A percentile compares a stretch with the other conserved stretches of the same genome.
Conservation (phyloP, 2,797 vertebrate species). For the Cheirogaleus major region DNA sequence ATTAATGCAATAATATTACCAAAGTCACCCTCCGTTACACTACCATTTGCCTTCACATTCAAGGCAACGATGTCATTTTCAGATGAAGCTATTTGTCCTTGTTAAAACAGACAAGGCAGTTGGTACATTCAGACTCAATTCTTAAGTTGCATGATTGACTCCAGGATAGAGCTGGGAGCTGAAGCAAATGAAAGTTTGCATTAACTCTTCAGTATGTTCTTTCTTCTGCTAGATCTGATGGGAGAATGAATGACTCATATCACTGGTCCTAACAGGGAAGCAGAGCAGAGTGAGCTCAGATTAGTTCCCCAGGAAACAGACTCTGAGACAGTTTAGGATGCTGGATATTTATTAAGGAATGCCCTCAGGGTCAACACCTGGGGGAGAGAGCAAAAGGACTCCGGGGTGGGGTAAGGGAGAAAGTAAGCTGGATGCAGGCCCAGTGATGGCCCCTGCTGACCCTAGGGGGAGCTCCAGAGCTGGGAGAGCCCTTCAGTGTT, state of each 20-base stretch:
- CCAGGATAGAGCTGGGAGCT: conserved; percentile 15
- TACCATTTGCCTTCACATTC: conserved; percentile 50
- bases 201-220: background rate
- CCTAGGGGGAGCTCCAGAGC: background rate
- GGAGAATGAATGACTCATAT: background rate
- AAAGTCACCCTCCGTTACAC: conserved; percentile 48
- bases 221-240: conserved; percentile 7
- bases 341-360: background rate
- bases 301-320: background rate
- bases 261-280: background rate
- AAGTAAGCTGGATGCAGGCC: background rate
- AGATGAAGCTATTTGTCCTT: conserved; percentile 59
- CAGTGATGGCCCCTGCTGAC: background rate
- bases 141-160: conserved; percentile 58
- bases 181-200: background rate
- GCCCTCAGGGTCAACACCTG: background rate
- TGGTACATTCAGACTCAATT: conserved; percentile 52
- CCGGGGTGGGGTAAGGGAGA: background rate
- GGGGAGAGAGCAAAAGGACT: background rate
- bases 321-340: background rate
- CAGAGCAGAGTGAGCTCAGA: background rate
- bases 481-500: background rate
- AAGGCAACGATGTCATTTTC: conserved; percentile 43
- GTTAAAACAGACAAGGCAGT: conserved; percentile 63
- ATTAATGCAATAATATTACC: conserved; percentile 53